Conservation (phyloP, 23 tunicate genomes). For the Ascidia mentula region DNA sequence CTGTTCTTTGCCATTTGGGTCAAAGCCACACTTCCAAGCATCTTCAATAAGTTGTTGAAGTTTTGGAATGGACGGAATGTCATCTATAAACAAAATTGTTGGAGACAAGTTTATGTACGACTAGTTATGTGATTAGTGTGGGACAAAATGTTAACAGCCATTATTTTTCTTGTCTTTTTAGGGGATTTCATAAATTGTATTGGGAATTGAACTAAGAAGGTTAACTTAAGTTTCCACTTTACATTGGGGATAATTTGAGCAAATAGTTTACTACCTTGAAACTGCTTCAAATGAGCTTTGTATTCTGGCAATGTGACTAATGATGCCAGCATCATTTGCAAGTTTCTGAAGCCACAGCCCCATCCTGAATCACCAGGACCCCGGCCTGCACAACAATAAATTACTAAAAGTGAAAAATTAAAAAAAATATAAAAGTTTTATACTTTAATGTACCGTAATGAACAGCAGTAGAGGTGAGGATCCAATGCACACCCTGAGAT, state of each 20-base stretch:
- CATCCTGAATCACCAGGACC: constrained; percentile 58
- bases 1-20: constrained; percentile 40
- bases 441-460: neutral
- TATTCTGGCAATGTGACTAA: constrained; percentile 7
- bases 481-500: neutral
- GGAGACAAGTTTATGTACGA: too few species aligned
- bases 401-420: neutral
- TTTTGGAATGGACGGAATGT: constrained; percentile 57
- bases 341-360: constrained; percentile 63
- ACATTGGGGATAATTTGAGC: too few species aligned
- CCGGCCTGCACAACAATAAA: constrained; percentile 9
- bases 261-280: constrained; percentile 7
- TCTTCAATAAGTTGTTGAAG: constrained; percentile 43
- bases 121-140: neutral
- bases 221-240: too few species aligned
- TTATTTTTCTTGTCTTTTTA: too few species aligned
- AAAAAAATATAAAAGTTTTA: neutral
- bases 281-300: constrained; percentile 4
- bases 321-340: constrained; percentile 41
- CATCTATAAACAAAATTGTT: constrained; percentile 8
- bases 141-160: neutral
- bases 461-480: neutral
- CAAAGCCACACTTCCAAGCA: constrained; percentile 52
- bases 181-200: too few species aligned
- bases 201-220: too few species aligned